A percentile compares a stretch with the other conserved stretches of the same genome.
Evolutionary conservation across 2,888 invertebrate species (phyloP).

Genomic region (Torymus aiolomorphi): DNA sequence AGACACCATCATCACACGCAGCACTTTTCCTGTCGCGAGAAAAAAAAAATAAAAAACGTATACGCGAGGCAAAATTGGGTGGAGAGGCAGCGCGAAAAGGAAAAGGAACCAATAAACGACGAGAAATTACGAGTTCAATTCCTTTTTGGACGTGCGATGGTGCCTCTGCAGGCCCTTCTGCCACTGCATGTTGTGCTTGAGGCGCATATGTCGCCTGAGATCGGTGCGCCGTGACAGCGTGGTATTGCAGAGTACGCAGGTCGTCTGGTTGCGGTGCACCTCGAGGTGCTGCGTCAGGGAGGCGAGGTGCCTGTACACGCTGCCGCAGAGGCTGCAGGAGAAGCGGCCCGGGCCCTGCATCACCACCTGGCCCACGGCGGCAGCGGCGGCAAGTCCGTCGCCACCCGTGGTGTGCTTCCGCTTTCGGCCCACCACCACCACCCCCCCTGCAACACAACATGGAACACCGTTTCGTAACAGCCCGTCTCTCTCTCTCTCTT

Average conservation of each 20-base stretch:
- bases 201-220: constrained; percentile 75
- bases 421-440: constrained; percentile 76
- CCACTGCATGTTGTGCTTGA: constrained; percentile 75
- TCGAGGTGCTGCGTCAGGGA: constrained; percentile 76
- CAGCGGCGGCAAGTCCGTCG: constrained; percentile 70
- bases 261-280: constrained; percentile 76
- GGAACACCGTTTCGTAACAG: constrained; percentile 72
- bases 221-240: constrained; percentile 76
- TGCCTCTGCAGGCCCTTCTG: constrained; percentile 74
- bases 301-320: constrained; percentile 75
- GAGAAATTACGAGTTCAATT: constrained; percentile 43
- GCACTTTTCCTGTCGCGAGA: too few species aligned
- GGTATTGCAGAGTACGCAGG: constrained; percentile 75
- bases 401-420: constrained; percentile 74
- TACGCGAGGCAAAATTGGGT: too few species aligned
- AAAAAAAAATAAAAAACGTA: too few species aligned
- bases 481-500: constrained; percentile 67
- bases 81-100: not conserved
- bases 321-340: constrained; percentile 75
- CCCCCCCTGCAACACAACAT: constrained; percentile 75
- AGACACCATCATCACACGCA: too few species aligned
- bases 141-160: constrained; percentile 68
- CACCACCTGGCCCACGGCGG: constrained; percentile 75
- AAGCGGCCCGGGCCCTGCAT: constrained; percentile 75
- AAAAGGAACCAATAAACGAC: not conserved